phyloP scores from a whole-genome alignment of 1,140 invertebrate species.

The Prorops nasuta region DNA sequence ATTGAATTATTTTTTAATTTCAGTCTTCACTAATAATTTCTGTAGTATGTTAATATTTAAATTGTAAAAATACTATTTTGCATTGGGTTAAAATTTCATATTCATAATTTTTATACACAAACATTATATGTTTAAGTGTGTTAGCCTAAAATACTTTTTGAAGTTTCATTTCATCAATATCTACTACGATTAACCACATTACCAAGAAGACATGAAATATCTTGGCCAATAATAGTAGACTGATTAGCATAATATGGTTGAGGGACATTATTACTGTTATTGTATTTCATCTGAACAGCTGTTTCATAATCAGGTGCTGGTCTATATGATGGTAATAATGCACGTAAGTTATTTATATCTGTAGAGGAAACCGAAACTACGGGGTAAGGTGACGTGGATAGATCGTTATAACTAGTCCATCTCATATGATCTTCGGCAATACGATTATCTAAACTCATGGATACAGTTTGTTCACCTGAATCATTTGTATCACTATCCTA shows the following conservation, averaged over 20 bases:
- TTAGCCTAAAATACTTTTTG: not conserved
- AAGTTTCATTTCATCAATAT: constrained; percentile 38
- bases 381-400: constrained; percentile 52
- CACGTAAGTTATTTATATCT: constrained; percentile 60
- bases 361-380: constrained; percentile 49
- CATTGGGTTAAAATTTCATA: too few species aligned
- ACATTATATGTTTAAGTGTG: too few species aligned
- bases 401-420: constrained; percentile 54
- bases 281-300: constrained; percentile 80
- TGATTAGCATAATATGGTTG: constrained; percentile 56
- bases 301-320: constrained; percentile 93
- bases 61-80: too few species aligned
- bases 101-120: too few species aligned
- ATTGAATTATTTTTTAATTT: too few species aligned
- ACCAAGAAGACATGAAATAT: constrained; percentile 46
- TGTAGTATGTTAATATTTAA: too few species aligned
- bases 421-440: constrained; percentile 36
- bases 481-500: constrained; percentile 49
- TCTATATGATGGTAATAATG: constrained; percentile 83
- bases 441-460: constrained; percentile 45
- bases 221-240: constrained; percentile 47
- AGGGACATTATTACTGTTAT: constrained; percentile 42
- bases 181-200: constrained; percentile 48
- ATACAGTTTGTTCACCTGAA: constrained; percentile 44
- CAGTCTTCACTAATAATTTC: constrained; percentile 19